A percentile compares a stretch with the other conserved stretches of the same genome.
phyloP scores from a whole-genome alignment of 2,113 vertebrate genomes.

The Crypturellus undulatus region DNA sequence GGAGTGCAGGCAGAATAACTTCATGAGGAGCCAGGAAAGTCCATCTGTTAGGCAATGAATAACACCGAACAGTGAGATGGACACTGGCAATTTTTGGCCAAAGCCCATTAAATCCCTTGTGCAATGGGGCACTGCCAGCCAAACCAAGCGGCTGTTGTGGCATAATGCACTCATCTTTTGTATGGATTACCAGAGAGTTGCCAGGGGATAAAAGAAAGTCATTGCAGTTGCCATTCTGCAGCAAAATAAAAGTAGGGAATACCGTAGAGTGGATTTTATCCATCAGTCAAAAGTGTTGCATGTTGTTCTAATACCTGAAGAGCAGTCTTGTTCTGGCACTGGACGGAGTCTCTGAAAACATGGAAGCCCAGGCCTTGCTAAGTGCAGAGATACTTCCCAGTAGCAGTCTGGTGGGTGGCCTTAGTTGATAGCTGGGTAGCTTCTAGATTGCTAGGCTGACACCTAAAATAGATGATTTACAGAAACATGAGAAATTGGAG shows the following conservation, averaged over 20 bases:
- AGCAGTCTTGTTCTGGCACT: neutral
- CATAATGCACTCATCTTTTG: neutral
- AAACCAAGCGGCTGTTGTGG: no score
- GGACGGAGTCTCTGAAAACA: neutral
- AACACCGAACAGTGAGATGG: neutral
- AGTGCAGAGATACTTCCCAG: neutral
- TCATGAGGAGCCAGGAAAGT: neutral
- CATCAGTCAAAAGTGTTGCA: neutral
- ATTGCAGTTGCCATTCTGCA: neutral
- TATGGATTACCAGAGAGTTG: neutral
- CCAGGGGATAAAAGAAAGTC: neutral
- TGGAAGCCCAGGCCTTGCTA: neutral
- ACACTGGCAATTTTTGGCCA: neutral
- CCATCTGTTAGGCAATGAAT: neutral
- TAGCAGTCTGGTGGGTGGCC: neutral
- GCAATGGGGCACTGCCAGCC: no score
- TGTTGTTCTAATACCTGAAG: neutral
- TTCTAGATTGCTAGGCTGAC: slow-evolving; percentile 39
- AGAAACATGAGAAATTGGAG: neutral
- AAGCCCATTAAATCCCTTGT: neutral
- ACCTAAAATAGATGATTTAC: slow-evolving; percentile 48
- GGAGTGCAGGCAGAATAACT: neutral
- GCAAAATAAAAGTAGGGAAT: slow-evolving; percentile 9
- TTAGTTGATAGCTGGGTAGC: neutral
- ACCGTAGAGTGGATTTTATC: neutral